Evolutionary conservation across 2,797 vertebrate species (phyloP), one percentile per base, ranked within the genome.

Genomic region (Podargus strigoides): DNA sequence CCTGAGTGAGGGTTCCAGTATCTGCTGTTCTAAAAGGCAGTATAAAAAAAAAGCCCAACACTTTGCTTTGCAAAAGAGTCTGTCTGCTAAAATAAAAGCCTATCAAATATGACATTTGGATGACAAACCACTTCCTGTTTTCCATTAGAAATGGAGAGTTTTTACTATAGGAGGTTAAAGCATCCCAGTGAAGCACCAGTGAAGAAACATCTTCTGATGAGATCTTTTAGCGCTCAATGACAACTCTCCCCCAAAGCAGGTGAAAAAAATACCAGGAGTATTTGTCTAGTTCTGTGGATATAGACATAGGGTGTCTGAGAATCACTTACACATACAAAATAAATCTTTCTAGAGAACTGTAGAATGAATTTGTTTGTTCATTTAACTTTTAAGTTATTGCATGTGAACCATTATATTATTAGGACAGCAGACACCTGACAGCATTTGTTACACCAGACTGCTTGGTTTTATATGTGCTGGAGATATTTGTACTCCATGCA

Each of bases 21-120:
- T 44, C 69, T 78, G 44, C 74, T 84, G 26, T n/a, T 70, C 22
- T 68, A 64, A 68, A 68, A 72, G n/a, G 15, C 44, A 69, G 15
- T 39, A 64, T 7, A 36, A 47, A 73, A n/a, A 73, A 52, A 21
- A 4, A 0, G n/a, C n/a, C 0, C 5, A 2, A 27, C 12, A 5
- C 7, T 59, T 76, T 62, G 18, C 4, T 78, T 49, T 77, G 49
- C 37, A 63, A 34, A 85, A 93, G 18, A 6, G 13, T 36, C 68
- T 78, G 4, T 55, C 58, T 84, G 15, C 41, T 60, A 64, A 87
- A 81, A 63, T 46, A 77, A 76, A 89, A 84, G 12, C 20, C 19
- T 74, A 15, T n/a, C 15, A 85, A n/a, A 72, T 85, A 60, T 10
- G 15, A 58, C 7, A 7, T 75, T 72, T 89, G 37, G 41, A 44